These are phyloP conservation scores for Drosophila neonasuta DNA, from an alignment of 2,888 invertebrate species.

Conservation along the genomic window DNA sequence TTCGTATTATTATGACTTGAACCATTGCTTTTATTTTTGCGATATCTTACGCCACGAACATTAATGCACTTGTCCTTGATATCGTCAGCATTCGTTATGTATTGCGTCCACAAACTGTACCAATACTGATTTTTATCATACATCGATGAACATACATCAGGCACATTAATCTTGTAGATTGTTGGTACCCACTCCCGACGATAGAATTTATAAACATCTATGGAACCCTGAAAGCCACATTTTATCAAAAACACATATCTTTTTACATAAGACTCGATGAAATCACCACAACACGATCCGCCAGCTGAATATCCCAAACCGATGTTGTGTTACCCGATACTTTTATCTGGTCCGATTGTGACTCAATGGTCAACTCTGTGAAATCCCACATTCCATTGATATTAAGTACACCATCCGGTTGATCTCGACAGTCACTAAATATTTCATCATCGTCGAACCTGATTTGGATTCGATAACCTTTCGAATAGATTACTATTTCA, in stretches of 20 bases:
- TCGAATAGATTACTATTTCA: neutral
- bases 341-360: fast-evolving
- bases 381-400: neutral
- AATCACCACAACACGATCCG: conserved; percentile 5
- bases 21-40: neutral
- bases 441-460: neutral
- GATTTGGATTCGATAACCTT: neutral
- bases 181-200: conserved; percentile 29
- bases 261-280: neutral
- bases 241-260: neutral
- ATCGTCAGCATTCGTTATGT: too few relatives aligned
- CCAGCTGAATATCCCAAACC: neutral
- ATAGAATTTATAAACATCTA: neutral
- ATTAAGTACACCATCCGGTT: neutral
- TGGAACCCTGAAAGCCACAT: neutral
- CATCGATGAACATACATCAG: neutral
- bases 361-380: neutral
- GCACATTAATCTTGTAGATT: neutral
- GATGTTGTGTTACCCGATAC: neutral
- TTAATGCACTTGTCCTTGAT: conserved; percentile 19
- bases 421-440: conserved; percentile 2
- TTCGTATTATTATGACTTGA: neutral
- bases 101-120: neutral
- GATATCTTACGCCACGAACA: conserved; percentile 27
- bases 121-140: conserved; percentile 14